Percentiles rank a stretch among this genome's conserved stretches.
These are phyloP conservation scores for Plebejus anna DNA, from an alignment of 2,888 invertebrate species.

Conservation along the genomic window DNA sequence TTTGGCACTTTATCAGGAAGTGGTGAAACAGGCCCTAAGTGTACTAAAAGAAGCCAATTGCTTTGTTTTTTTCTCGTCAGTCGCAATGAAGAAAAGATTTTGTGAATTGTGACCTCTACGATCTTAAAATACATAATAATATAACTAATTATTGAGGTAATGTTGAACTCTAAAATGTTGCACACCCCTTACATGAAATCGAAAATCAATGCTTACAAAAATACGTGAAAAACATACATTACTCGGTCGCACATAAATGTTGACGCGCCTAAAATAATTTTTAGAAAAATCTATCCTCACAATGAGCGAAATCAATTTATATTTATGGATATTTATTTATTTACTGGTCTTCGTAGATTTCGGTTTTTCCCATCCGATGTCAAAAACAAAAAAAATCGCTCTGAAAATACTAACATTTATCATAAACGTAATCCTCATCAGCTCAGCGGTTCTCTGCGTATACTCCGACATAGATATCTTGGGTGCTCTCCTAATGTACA, in stretches of 20 bases:
- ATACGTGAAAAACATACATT: background rate
- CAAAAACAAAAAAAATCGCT: background rate
- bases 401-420: background rate
- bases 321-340: background rate
- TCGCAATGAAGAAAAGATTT: background rate
- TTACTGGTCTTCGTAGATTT: background rate
- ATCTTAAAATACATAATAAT: too few species aligned
- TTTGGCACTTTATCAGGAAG: too few species aligned
- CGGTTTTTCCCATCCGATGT: background rate
- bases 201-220: background rate
- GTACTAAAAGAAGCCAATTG: too few species aligned
- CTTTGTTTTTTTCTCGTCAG: too few species aligned
- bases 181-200: background rate
- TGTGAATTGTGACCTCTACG: too few species aligned
- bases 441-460: background rate
- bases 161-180: background rate
- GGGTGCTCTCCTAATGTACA: background rate
- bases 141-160: background rate
- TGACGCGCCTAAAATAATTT: background rate
- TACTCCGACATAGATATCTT: background rate
- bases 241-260: background rate
- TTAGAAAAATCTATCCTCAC: background rate
- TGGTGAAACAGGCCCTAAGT: too few species aligned
- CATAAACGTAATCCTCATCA: background rate
- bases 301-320: background rate